Evolutionary conservation across 2,113 vertebrate genomes (phyloP).

Genomic region (Otus sunia): DNA sequence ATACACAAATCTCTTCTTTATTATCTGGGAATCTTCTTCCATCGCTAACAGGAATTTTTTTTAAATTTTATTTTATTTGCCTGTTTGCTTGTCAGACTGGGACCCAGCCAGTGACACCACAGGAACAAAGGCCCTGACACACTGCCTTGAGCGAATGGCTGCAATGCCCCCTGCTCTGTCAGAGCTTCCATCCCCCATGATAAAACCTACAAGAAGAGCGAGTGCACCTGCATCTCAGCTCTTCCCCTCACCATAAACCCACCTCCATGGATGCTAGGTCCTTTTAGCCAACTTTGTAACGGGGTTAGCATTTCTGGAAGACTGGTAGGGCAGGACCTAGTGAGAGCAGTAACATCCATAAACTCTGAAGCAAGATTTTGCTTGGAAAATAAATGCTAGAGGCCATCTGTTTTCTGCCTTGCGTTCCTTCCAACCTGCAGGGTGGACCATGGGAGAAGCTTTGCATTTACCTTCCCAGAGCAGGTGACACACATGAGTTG

Average conservation of each 20-base stretch:
- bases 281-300: not conserved
- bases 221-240: not conserved
- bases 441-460: not conserved
- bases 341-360: not conserved
- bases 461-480: not conserved
- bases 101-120: not conserved
- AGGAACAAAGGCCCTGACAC: not conserved
- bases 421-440: not conserved
- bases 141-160: rapidly evolving
- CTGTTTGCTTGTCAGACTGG: not conserved
- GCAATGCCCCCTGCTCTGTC: not conserved
- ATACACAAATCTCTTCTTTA: not conserved
- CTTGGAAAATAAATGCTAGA: not conserved
- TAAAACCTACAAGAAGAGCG: not conserved
- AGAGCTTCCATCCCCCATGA: not conserved
- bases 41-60: not conserved
- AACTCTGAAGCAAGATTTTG: not conserved
- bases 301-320: not conserved
- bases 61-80: not conserved
- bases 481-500: not conserved
- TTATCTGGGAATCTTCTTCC: not conserved
- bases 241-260: not conserved
- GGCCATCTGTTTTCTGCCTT: not conserved
- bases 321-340: not conserved
- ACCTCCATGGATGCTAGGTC: not conserved